Evolutionary conservation across 2,888 invertebrate genomes (phyloP).

Genomic region (Cryptocheilus praepositus): DNA sequence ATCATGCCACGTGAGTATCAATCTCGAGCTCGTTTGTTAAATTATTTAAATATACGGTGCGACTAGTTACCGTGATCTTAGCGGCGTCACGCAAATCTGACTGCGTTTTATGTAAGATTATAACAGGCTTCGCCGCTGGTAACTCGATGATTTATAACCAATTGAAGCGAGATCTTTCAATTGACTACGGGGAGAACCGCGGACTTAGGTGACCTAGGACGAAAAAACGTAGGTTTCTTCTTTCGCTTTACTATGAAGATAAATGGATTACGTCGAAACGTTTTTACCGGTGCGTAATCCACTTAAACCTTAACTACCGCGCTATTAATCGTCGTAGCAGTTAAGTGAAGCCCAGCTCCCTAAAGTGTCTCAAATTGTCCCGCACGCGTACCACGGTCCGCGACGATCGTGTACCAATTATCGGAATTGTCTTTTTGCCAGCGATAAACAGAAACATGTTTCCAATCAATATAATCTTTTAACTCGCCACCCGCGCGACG

Average conservation of each 20-base stretch:
- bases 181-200: no score
- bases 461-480: no score
- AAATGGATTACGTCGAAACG: background rate
- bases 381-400: background rate
- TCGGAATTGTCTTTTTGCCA: background rate
- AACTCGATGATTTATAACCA: no score
- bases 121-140: no score
- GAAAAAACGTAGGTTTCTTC: slow-evolving; percentile 4
- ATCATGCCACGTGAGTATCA: slow-evolving; percentile 97
- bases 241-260: background rate
- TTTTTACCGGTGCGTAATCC: slow-evolving; percentile 43
- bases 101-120: no score
- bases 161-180: no score
- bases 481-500: no score
- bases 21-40: slow-evolving; percentile 16
- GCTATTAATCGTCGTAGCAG: slow-evolving; percentile 35
- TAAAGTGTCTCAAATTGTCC: slow-evolving; percentile 45
- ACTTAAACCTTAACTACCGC: slow-evolving; percentile 44
- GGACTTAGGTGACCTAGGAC: no score
- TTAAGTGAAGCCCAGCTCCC: slow-evolving; percentile 36
- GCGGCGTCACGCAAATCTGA: no score
- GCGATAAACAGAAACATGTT: no score
- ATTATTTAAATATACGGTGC: no score
- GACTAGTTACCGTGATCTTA: no score
- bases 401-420: background rate